Evolutionary conservation across 2,113 vertebrate genomes (phyloP), one percentile per base, ranked within the genome.

Genomic region (Saguinus imperator): DNA sequence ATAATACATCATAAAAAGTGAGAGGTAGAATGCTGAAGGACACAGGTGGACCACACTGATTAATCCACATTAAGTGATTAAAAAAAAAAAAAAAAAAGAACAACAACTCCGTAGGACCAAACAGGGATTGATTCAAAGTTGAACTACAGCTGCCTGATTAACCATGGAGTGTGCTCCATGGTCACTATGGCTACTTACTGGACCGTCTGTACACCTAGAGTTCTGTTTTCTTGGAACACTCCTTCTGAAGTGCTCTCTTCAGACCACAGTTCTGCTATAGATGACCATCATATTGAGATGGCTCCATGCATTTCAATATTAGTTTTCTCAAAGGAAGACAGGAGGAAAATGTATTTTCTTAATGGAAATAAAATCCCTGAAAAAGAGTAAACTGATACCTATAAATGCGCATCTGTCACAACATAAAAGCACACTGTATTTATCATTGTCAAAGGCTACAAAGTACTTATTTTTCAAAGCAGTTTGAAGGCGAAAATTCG

Each of bases 351-450:
- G 8, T 45, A 57, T 79, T 83, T 73, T 87, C 73, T 75, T 79
- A 92, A 68, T 32, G 35, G 87, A 73, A 94, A 89, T 82, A 52
- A 75, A 91, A 84, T 45, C 55, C 87, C 75, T 79, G 73, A 21
- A 27, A 80, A 5, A 89, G 37, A 85, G 6, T 32, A 50, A 89
- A 89, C 10, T 95, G 85, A 0, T 61, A 40, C 32, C n/a, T 29
- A 12, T 72, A 94, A 88, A 61, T 5, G 32, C 37, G 23, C 70
- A 91, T 85, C 23, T 73, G 68, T 70, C 82, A 82, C 73, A 73
- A 95, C 43, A 66, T 11, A 35, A 81, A 96, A 93, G 80, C 88
- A 87, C 10, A 88, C 4, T 61, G 43, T 66, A 93, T 83, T 92
- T 72, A 85, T 82, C 84, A 92, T 2, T 64, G 68, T 89, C 91